These are phyloP conservation scores for Aphaenogaster rudis DNA, from an alignment of 1,140 invertebrate species.

Conservation along the genomic window DNA sequence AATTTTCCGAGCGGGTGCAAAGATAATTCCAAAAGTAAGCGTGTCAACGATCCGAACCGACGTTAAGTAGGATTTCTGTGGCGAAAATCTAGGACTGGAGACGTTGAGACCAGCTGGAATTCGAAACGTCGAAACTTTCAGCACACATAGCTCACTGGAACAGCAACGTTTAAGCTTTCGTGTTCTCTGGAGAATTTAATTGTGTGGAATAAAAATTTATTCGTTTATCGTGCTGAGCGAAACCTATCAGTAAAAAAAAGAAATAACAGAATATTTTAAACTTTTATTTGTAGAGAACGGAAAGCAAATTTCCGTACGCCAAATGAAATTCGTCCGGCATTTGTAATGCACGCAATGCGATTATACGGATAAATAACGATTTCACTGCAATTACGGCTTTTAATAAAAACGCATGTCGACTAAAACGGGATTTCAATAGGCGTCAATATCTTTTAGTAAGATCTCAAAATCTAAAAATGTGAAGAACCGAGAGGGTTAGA, in stretches of 20 bases:
- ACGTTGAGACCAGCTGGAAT: constrained; percentile 15
- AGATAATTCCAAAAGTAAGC: constrained; percentile 44
- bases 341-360: constrained; percentile 25
- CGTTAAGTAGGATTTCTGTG: constrained; percentile 6
- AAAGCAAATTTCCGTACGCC: constrained; percentile 19
- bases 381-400: constrained; percentile 20
- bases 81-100: constrained; percentile 2
- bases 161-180: not conserved
- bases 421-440: not conserved
- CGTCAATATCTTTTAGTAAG: not conserved
- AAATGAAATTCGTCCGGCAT: constrained; percentile 27
- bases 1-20: constrained; percentile 2
- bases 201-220: constrained; percentile 53
- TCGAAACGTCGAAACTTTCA: constrained; percentile 32
- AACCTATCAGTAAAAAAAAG: constrained; percentile 10
- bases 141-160: not conserved
- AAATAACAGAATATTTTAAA: constrained; percentile 38
- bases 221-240: constrained; percentile 30
- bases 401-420: constrained; percentile 2
- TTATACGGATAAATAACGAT: constrained; percentile 35
- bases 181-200: constrained; percentile 40
- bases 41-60: constrained; percentile 22
- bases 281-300: constrained; percentile 22
- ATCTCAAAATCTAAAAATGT: not conserved
- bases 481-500: not conserved